A percentile compares a stretch with the other conserved stretches of the same genome.
Conservation (phyloP, 1,140 invertebrate genomes). For the Lepidotrigona ventralis region DNA sequence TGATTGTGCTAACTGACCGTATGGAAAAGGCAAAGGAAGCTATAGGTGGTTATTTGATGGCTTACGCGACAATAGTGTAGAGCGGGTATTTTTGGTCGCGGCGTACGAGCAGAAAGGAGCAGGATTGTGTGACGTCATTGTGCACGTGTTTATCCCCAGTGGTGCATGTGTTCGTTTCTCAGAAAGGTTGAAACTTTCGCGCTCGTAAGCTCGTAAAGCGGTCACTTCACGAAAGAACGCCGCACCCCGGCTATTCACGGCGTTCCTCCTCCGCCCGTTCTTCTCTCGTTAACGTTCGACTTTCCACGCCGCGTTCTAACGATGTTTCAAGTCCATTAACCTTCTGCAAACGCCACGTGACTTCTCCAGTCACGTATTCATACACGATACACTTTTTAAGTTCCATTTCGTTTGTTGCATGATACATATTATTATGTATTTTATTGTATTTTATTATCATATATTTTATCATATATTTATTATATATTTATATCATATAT, state of each 20-base stretch:
- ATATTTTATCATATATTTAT: too few species aligned
- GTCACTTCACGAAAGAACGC: constrained; percentile 2
- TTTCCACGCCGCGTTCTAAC: not conserved
- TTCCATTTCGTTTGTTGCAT: not conserved
- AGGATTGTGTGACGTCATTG: constrained; percentile 63
- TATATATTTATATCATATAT: too few species aligned
- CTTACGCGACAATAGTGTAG: constrained; percentile 35
- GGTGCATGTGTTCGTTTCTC: constrained; percentile 57
- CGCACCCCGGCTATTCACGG: constrained; percentile 1
- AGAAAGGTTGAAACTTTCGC: constrained; percentile 61
- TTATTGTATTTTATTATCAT: not conserved
- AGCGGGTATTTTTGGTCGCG: constrained; percentile 64
- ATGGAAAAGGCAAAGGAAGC: too few species aligned
- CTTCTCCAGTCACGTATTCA: not conserved
- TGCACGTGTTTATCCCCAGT: constrained; percentile 72
- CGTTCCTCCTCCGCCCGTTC: not conserved
- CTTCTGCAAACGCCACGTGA: not conserved
- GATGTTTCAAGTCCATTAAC: not conserved
- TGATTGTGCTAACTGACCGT: not conserved
- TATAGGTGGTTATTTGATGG: constrained; percentile 1
- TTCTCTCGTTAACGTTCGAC: constrained; percentile 10
- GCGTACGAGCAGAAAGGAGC: not conserved
- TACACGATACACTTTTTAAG: not conserved
- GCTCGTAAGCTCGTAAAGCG: constrained; percentile 39
- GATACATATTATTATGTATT: not conserved